phyloP scores from a whole-genome alignment of 2,888 invertebrate genomes.

The Serrognathus titanus region DNA sequence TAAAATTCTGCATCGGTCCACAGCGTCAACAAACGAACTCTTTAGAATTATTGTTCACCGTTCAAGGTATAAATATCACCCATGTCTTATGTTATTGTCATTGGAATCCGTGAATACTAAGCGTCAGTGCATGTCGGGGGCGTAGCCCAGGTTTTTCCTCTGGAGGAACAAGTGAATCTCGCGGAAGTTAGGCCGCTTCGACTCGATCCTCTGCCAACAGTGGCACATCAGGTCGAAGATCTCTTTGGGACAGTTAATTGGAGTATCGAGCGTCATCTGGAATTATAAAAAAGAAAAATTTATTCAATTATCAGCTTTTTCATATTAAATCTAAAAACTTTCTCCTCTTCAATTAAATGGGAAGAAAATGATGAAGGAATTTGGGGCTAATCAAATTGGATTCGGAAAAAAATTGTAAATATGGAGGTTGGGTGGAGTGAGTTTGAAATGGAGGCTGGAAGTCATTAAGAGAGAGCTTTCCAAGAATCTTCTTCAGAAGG shows the following conservation, averaged over 20 bases:
- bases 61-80: slow-evolving; percentile 31
- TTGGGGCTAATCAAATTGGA: too few species aligned
- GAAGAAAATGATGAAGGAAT: too few species aligned
- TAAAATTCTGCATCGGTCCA: not conserved
- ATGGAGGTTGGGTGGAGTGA: too few species aligned
- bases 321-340: too few species aligned
- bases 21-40: not conserved
- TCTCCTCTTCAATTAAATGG: too few species aligned
- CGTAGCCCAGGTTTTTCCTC: slow-evolving; percentile 66
- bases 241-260: slow-evolving; percentile 77
- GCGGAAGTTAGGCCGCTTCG: slow-evolving; percentile 73
- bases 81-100: slow-evolving; percentile 39
- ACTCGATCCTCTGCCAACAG: slow-evolving; percentile 80
- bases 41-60: slow-evolving; percentile 1
- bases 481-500: too few species aligned
- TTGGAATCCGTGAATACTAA: slow-evolving; percentile 31
- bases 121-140: slow-evolving; percentile 45
- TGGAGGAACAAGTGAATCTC: slow-evolving; percentile 84
- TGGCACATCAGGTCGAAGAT: slow-evolving; percentile 84
- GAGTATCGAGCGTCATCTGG: slow-evolving; percentile 61
- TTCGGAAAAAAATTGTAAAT: too few species aligned
- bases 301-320: not conserved
- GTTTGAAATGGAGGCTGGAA: too few species aligned
- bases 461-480: too few species aligned
- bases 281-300: slow-evolving; percentile 18